These are phyloP conservation scores for Euphydryas editha DNA, from an alignment of 2,888 invertebrate species.

Conservation along the genomic window DNA sequence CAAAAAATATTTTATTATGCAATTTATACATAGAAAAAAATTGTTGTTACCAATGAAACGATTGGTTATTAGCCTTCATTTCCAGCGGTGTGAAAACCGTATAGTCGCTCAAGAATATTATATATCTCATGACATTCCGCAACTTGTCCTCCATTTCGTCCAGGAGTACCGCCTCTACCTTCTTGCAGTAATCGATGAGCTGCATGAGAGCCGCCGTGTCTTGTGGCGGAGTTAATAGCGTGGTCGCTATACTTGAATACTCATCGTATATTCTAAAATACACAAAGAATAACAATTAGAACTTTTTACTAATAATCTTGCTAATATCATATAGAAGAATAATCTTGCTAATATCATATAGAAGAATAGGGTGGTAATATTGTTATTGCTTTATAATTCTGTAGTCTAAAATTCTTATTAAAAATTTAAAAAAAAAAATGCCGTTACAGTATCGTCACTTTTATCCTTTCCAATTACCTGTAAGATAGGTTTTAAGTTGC, in stretches of 20 bases:
- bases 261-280: constrained; percentile 90
- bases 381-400: too few species aligned
- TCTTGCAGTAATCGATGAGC: constrained; percentile 89
- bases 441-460: too few species aligned
- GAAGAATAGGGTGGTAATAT: too few species aligned
- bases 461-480: too few species aligned
- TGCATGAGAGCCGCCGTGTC: constrained; percentile 95
- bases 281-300: not conserved
- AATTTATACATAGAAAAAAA: too few species aligned
- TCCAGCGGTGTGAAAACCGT: constrained; percentile 91
- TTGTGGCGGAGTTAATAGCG: constrained; percentile 89
- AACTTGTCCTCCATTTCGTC: constrained; percentile 90
- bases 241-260: constrained; percentile 91
- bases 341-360: too few species aligned
- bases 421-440: too few species aligned
- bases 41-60: constrained; percentile 89
- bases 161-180: constrained; percentile 87
- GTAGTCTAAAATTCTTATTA: too few species aligned
- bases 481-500: too few species aligned
- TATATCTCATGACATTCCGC: constrained; percentile 86
- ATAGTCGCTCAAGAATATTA: constrained; percentile 93
- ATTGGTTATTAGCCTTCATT: constrained; percentile 93
- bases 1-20: too few species aligned
- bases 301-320: too few species aligned
- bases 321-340: too few species aligned